A percentile compares a stretch with the other conserved stretches of the same genome.
phyloP scores from a whole-genome alignment of 2,797 vertebrate genomes.

The Parotocinclus haroldoi region DNA sequence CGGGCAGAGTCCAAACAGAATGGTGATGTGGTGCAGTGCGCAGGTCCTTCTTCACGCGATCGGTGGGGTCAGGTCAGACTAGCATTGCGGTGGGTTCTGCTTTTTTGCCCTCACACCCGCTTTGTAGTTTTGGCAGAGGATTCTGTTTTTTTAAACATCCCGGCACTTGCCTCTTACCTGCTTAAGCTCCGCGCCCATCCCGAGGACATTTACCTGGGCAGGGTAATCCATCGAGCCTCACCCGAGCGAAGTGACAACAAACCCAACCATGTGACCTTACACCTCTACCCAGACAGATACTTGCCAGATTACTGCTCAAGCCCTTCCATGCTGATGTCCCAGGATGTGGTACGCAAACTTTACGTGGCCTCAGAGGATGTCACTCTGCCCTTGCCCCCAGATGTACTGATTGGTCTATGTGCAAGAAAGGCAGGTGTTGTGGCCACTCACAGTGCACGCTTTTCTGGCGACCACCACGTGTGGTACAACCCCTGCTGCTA shows the following conservation, averaged over 20 bases:
- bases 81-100: slow-evolving; percentile 78
- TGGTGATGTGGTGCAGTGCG: slow-evolving; percentile 71
- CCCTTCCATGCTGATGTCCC: slow-evolving; percentile 79
- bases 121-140: slow-evolving; percentile 82
- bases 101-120: slow-evolving; percentile 79
- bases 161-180: slow-evolving; percentile 75
- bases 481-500: slow-evolving; percentile 91
- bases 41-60: slow-evolving; percentile 63
- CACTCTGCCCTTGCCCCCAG: slow-evolving; percentile 60
- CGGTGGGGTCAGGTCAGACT: slow-evolving; percentile 69
- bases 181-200: slow-evolving; percentile 74
- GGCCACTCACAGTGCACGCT: slow-evolving; percentile 83
- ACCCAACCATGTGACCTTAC: slow-evolving; percentile 66
- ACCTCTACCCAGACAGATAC: slow-evolving; percentile 70
- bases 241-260: slow-evolving; percentile 75
- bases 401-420: slow-evolving; percentile 81
- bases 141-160: slow-evolving; percentile 76
- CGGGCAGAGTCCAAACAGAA: slow-evolving; percentile 58
- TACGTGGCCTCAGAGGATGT: slow-evolving; percentile 70
- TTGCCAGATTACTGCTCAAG: slow-evolving; percentile 85
- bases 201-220: slow-evolving; percentile 81
- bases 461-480: slow-evolving; percentile 81
- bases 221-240: slow-evolving; percentile 72
- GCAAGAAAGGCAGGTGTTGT: slow-evolving; percentile 74
- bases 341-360: slow-evolving; percentile 85